Conservation (phyloP, 1,140 invertebrate genomes). For the Scaptomyza montana region DNA sequence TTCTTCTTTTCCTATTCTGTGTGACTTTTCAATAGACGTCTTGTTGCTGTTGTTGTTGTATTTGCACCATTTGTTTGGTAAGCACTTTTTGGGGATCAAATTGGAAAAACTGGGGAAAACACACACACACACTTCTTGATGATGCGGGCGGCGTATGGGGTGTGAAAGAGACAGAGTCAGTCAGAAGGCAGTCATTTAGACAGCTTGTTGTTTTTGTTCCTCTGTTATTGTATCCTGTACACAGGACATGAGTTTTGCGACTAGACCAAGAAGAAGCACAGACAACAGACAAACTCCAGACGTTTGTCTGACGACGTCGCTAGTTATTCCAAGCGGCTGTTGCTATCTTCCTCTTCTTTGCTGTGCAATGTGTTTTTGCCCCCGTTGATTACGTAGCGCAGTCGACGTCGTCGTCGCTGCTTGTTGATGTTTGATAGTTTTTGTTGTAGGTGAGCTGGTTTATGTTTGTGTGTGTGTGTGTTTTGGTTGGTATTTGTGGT, state of each 20-base stretch:
- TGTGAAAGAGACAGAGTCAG: constrained; percentile 14
- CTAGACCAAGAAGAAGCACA: background rate
- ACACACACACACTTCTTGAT: background rate
- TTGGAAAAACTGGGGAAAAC: background rate
- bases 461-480: constrained; percentile 16
- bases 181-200: background rate
- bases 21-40: background rate
- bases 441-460: constrained; percentile 33
- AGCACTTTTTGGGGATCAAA: constrained; percentile 4
- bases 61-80: constrained; percentile 1
- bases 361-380: constrained; percentile 2
- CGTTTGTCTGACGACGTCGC: constrained; percentile 30
- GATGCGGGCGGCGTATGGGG: background rate
- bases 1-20: background rate
- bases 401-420: constrained; percentile 24
- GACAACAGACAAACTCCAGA: constrained; percentile 33
- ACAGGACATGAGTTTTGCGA: constrained; percentile 35
- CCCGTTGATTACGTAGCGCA: constrained; percentile 43
- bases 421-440: constrained; percentile 53
- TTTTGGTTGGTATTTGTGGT: constrained; percentile 12
- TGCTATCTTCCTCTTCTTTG: background rate
- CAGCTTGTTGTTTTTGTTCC: constrained; percentile 7
- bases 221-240: background rate
- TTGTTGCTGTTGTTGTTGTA: constrained; percentile 1
- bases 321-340: background rate